A percentile compares a stretch with the other conserved stretches of the same genome.
Evolutionary conservation across 2,888 invertebrate genomes (phyloP).

Genomic region (Asteroscopus sphinx): DNA sequence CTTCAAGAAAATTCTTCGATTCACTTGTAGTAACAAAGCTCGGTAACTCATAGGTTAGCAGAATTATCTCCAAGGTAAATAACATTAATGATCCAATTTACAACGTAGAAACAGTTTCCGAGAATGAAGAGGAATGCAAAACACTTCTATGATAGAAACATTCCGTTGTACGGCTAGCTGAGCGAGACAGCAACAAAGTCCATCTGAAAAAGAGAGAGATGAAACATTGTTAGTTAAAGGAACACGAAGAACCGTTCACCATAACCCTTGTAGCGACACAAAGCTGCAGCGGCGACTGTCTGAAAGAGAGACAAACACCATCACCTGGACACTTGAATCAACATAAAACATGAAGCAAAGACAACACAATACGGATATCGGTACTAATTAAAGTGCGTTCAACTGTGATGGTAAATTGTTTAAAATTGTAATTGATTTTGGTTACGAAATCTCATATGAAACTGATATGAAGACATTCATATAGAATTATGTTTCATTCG

Average conservation of each 20-base stretch:
- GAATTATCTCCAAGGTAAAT: constrained; percentile 49
- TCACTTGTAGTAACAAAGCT: constrained; percentile 17
- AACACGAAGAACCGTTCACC: constrained; percentile 78
- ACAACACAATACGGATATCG: constrained; percentile 69
- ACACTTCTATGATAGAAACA: constrained; percentile 60
- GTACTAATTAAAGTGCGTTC: constrained; percentile 39
- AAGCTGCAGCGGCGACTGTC: constrained; percentile 73
- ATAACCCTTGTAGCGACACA: constrained; percentile 73
- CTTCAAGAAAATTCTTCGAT: constrained; percentile 1
- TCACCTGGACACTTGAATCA: constrained; percentile 74
- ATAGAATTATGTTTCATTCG: constrained; percentile 3
- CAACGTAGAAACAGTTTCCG: constrained; percentile 47
- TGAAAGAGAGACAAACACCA: constrained; percentile 73
- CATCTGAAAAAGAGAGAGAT: constrained; percentile 88
- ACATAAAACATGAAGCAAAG: constrained; percentile 66
- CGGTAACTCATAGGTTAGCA: constrained; percentile 28
- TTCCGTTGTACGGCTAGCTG: constrained; percentile 58
- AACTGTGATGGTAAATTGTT: constrained; percentile 35
- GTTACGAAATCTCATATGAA: no score
- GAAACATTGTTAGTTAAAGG: constrained; percentile 79
- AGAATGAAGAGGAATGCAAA: constrained; percentile 56
- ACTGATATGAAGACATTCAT: no score
- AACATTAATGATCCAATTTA: constrained; percentile 50
- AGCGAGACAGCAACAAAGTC: constrained; percentile 69
- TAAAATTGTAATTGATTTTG: constrained; percentile 28